Base-by-base conservation (phyloP, 2,888 invertebrate species). In the Myathropa florea region DNA sequence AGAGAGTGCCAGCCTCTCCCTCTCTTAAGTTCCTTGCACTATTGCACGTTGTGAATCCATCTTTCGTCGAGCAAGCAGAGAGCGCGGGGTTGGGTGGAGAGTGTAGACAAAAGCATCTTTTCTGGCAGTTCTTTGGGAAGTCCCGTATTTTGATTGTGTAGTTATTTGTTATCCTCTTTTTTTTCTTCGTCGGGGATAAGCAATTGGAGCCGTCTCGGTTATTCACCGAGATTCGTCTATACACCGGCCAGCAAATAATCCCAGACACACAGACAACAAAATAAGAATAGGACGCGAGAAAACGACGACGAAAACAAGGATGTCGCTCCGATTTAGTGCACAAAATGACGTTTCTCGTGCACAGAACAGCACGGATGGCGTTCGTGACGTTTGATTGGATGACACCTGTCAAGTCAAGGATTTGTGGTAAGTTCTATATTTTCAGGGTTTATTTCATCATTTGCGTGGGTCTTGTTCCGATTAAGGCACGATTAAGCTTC, bases 181-280 rank as follows among this genome's bases (percentile, higher is more conserved):
- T 59, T n/a, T 65, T 72, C 30, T 36, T 64, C 21, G 33, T 26
- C 57, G 24, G 53, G 33, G 55, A 39, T 57, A 65, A 75, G 59
- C 18, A 72, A 78, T 85, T 70, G 70, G 59, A 82, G 77, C 78
- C 76, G 82, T 73, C 77, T 82, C 72, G 85, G 85, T 86, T 86
- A 86, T 86, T 86, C 85, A 86, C 85, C 85, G 85, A 78, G 85
- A 85, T 81, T 77, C 67, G 39, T 81, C 71, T 85, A 53, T 81
- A 60, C 60, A 60, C 68, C 33, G 64, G 36, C 55, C 39, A 33
- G 46, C 70, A 46, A 76, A 84, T 33, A 72, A 46, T 63, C 57
- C 68, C 46, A 79, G 39, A 46, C 3, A n/a, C n/a, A 18, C n/a
- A 18, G 6, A 18, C 46, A 46, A 46, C 18, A 46, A 46, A 28